phyloP scores from a whole-genome alignment of 2,888 invertebrate species.

The Drosophila putrida region DNA sequence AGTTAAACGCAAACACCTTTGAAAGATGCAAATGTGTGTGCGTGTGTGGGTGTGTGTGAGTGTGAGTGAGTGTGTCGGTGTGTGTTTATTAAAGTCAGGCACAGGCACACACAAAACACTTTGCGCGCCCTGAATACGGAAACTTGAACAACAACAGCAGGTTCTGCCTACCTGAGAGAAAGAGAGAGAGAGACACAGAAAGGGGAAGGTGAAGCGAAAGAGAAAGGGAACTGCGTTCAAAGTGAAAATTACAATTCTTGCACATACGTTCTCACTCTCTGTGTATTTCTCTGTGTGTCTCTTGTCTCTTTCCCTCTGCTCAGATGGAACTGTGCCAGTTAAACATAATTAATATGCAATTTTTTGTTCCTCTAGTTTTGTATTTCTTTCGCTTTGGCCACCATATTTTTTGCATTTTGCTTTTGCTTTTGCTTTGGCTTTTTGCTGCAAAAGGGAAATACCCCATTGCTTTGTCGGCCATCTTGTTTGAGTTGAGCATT shows the following conservation, averaged over 20 bases:
- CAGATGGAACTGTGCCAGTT: constrained; percentile 76
- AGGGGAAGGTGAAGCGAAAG: no score
- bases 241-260: constrained; percentile 62
- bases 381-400: constrained; percentile 62
- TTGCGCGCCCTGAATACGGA: constrained; percentile 73
- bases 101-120: constrained; percentile 60
- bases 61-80: constrained; percentile 26
- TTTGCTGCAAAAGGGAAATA: constrained; percentile 49
- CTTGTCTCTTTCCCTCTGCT: not conserved
- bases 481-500: constrained; percentile 62
- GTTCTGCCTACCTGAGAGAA: constrained; percentile 14
- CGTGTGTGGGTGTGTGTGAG: constrained; percentile 1
- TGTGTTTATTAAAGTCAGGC: constrained; percentile 67
- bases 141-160: constrained; percentile 55
- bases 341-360: constrained; percentile 80
- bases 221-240: constrained; percentile 37
- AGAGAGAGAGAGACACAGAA: not conserved
- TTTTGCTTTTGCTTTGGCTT: constrained; percentile 19
- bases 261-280: constrained; percentile 6
- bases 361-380: constrained; percentile 63
- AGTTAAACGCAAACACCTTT: constrained; percentile 79
- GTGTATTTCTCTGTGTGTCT: not conserved
- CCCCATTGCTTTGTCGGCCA: constrained; percentile 67
- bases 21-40: constrained; percentile 62
- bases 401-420: constrained; percentile 20